These are phyloP conservation scores for Typhlichthys subterraneus DNA, from an alignment of 2,797 vertebrate genomes.

Conservation along the genomic window DNA sequence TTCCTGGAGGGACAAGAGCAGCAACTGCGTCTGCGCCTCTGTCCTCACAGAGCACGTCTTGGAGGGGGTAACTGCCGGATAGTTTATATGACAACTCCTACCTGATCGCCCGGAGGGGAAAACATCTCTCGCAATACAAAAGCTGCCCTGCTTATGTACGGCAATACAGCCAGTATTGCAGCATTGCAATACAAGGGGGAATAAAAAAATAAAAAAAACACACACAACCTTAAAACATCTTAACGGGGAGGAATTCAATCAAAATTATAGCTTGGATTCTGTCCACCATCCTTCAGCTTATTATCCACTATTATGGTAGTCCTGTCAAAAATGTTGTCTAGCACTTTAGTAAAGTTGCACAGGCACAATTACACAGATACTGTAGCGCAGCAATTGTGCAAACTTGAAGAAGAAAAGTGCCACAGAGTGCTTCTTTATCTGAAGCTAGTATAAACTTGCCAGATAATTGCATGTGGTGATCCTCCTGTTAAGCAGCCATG, in stretches of 20 bases:
- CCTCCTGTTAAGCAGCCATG: conserved; percentile 68
- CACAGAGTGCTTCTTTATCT: conserved; percentile 54
- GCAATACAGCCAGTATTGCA: conserved; percentile 16
- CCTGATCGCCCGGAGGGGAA: conserved; percentile 57
- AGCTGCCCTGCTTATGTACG: conserved; percentile 53
- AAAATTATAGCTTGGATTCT: conserved; percentile 20
- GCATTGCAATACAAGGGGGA: background rate
- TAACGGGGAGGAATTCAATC: background rate
- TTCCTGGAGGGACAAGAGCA: conserved; percentile 47
- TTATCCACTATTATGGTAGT: conserved; percentile 19
- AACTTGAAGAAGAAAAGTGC: conserved; percentile 40
- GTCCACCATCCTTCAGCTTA: conserved; percentile 5
- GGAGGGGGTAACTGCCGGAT: conserved; percentile 58
- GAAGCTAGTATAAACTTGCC: conserved; percentile 62
- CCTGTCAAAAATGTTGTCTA: conserved; percentile 19
- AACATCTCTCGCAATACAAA: conserved; percentile 43
- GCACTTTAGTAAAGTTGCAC: conserved; percentile 31
- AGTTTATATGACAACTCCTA: conserved; percentile 58
- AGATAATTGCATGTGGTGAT: conserved; percentile 65
- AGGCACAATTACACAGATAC: conserved; percentile 33
- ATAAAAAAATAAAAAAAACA: background rate
- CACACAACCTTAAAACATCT: background rate
- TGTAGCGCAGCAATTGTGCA: conserved; percentile 27
- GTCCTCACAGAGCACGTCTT: conserved; percentile 51
- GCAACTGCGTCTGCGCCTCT: conserved; percentile 46